Conservation (phyloP, 2,797 vertebrate genomes). For the Orientallactaga sibirica region DNA sequence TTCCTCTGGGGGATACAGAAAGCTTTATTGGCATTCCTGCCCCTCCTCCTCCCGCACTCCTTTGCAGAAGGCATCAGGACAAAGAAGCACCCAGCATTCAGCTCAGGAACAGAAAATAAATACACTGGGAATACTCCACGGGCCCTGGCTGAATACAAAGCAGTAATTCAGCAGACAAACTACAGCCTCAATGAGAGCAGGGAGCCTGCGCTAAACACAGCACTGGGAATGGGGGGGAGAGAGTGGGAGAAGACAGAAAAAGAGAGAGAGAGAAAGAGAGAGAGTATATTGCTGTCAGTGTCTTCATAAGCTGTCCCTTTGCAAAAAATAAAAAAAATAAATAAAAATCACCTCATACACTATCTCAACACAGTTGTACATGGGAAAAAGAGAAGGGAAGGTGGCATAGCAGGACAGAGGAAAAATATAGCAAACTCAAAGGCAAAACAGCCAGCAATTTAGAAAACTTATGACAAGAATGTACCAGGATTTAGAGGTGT, state of each 20-base stretch:
- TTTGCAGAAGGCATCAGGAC: conserved; percentile 72
- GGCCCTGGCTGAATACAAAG: conserved; percentile 79
- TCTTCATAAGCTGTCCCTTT: not conserved
- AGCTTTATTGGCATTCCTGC: conserved; percentile 71
- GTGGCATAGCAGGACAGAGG: not conserved
- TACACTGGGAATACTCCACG: conserved; percentile 79
- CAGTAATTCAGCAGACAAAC: conserved; percentile 73
- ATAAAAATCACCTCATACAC: not conserved
- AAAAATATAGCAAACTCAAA: not conserved
- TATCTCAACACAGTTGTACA: conserved; percentile 27
- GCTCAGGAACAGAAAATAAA: conserved; percentile 83
- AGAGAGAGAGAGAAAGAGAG: not conserved
- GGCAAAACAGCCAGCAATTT: not conserved
- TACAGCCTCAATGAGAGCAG: conserved; percentile 62
- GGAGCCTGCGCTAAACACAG: conserved; percentile 59
- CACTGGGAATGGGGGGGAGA: not conserved
- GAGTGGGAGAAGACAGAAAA: not conserved
- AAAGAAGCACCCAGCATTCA: conserved; percentile 77
- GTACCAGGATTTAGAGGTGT: conserved; percentile 4
- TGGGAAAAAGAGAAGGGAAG: conserved; percentile 8
- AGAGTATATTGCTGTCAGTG: not conserved
- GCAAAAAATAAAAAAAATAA: not conserved
- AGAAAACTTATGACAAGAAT: not conserved
- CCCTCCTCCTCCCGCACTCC: conserved; percentile 1
- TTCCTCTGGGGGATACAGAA: conserved; percentile 70